Evolutionary conservation across 1,140 invertebrate species (phyloP).

Genomic region (Meloidogyne hapla): DNA sequence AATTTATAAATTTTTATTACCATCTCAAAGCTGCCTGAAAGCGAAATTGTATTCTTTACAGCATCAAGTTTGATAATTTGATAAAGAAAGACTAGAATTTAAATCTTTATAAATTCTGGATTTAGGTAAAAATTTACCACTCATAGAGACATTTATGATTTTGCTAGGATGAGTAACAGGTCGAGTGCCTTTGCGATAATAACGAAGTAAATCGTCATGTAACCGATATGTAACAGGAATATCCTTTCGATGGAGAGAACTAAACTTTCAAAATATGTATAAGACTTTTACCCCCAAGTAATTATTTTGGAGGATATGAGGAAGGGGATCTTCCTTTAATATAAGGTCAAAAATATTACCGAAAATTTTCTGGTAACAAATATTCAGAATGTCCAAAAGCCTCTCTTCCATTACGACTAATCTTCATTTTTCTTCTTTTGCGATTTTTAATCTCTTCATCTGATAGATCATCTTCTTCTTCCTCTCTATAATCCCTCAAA

Average conservation of each 20-base stretch:
- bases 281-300: too few species aligned
- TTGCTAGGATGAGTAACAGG: conserved; percentile 63
- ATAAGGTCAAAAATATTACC: conserved; percentile 4
- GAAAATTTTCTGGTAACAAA: conserved; percentile 33
- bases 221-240: conserved; percentile 63
- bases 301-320: too few species aligned
- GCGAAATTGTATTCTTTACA: conserved; percentile 62
- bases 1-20: conserved; percentile 48
- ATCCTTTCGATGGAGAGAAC: conserved; percentile 54
- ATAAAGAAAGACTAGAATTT: conserved; percentile 55
- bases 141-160: conserved; percentile 59
- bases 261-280: conserved; percentile 1
- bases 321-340: neutral
- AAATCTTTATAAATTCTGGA: neutral
- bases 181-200: conserved; percentile 60
- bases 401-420: neutral
- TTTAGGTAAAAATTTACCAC: conserved; percentile 3
- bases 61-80: conserved; percentile 64
- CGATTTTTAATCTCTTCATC: neutral
- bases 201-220: conserved; percentile 54
- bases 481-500: neutral
- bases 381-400: conserved; percentile 11
- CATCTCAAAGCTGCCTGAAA: conserved; percentile 62
- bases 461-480: neutral
- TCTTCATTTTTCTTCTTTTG: neutral